Base-by-base conservation (phyloP, 2,888 invertebrate species). In the Fragum whitleyi region DNA sequence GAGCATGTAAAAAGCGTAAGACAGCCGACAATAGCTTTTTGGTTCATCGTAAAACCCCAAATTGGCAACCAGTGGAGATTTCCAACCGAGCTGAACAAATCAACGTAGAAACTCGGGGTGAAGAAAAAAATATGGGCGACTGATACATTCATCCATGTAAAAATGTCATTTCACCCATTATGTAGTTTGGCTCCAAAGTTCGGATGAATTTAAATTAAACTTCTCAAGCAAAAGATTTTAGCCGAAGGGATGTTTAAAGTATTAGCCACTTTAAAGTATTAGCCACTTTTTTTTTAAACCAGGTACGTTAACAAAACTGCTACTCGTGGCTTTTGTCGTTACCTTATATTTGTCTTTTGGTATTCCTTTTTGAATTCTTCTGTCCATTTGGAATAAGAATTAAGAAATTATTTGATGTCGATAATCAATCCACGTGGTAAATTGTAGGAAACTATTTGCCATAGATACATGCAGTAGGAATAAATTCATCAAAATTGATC, bases 61-160 rank as follows among this genome's bases (percentile, higher is more conserved):
- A 65, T 77, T 72, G 72, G 72, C 47, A 36, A 77, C 77, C 73
- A 73, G 61, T 39, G 32, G 77, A 29, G 77, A 26, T 53, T 59
- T 73, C 77, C 55, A 59, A 36, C 77, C 29, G 77, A 32, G 77
- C 28, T 59, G 65, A 77, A 77, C 77, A 77, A 77, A 77, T 73
- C 72, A 53, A 70, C 55, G 70, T 55, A 70, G 55, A 59, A 69
- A 47, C 59, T 47, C 68, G 68, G 55, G 68, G 59, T 28, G 75
- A n/a, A 19, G 74, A 36, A 23, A 65, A 74, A 65, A 74, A 68
- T 47, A 29, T 65, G 36, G 55, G 32, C 62, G 74, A 57, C 74
- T 59, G 59, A 42, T 36, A 59, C 39, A 59, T 26, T 47, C 59
- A 47, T 29, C 42, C 68, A 75, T 26, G 75, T 57, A 68, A 59